Conservation (phyloP, 2,113 vertebrate species). For the Hippolais icterina region DNA sequence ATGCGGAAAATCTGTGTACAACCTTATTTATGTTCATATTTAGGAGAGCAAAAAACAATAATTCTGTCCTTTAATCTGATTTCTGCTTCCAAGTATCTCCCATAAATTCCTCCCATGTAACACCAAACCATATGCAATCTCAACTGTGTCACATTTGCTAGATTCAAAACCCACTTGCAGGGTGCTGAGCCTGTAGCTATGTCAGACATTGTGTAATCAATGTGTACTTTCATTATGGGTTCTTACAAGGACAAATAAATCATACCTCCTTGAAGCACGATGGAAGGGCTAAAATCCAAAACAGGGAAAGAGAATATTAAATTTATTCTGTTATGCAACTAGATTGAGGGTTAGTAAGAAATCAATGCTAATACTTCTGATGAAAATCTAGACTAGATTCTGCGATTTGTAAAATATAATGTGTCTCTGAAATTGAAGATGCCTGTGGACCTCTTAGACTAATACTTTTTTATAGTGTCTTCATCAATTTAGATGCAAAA, state of each 20-base stretch:
- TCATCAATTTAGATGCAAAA: slow-evolving; percentile 1
- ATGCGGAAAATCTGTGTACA: not conserved
- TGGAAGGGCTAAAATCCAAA: not conserved
- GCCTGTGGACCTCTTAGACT: not conserved
- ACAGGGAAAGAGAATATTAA: not conserved
- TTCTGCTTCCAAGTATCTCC: slow-evolving; percentile 17
- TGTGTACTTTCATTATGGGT: slow-evolving; percentile 19
- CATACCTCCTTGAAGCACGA: not conserved
- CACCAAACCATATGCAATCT: slow-evolving; percentile 16
- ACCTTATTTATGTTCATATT: slow-evolving; percentile 16
- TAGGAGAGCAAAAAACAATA: not conserved
- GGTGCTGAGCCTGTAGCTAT: not conserved
- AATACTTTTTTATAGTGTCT: not conserved
- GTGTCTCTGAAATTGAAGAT: not conserved
- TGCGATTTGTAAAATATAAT: slow-evolving; percentile 10
- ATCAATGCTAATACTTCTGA: not conserved
- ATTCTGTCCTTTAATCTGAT: slow-evolving; percentile 28
- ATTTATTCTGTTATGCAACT: not conserved
- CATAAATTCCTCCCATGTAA: slow-evolving; percentile 25
- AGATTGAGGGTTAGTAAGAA: not conserved
- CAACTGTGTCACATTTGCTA: not conserved
- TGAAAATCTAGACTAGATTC: not conserved
- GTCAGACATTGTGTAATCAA: slow-evolving; percentile 18
- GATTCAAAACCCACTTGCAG: not conserved
- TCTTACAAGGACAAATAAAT: slow-evolving; percentile 29